Evolutionary conservation across 1,140 invertebrate genomes (phyloP), one percentile per base, ranked within the genome.

Genomic region (Pogonomyrmex barbatus): DNA sequence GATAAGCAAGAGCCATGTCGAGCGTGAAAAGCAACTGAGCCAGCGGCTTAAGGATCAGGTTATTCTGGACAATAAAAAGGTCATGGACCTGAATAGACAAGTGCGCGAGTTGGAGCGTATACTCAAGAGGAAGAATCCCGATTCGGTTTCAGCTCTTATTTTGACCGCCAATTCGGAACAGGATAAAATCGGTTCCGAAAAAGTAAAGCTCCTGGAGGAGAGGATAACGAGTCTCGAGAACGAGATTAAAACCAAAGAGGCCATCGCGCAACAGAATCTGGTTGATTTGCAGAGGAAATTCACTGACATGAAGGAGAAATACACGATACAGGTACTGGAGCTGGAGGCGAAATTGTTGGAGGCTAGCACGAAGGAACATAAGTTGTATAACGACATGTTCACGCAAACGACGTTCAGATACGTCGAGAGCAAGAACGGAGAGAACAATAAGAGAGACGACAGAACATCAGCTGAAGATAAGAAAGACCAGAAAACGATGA

Each of bases 61-160:
- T 42, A 97, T 97, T 67, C 96, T 97, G 91, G 97, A 97, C 88
- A 96, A 95, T 8, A 96, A 96, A 82, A 95, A 96, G 70, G 97
- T 97, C 54, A 95, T 97, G 90, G 97, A 98, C 94, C 93, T 98
- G 62, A 97, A 97, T 91, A 94, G 97, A n/a, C 97, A 97, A 93
- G 96, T 97, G 4, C 97, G 97, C 67, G 97, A 98, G 94, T 97
- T 98, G 97, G 97, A 98, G 89, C 95, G 97, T 86, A 97, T 97
- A 83, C 95, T 98, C 2, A 96, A 96, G 90, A 95, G 97, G 79
- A 97, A 97, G 92, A 97, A 97, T 95, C 97, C 97, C 0, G 97
- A 98, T 92, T 97, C 97, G 0, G 97, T 97, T 0, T 97, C 97
- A 0, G 97, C 97, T 5, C 93, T 97, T 14, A 97, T 97, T 94